Percentiles rank a stretch among this genome's conserved stretches.
Evolutionary conservation across 2,113 vertebrate species (phyloP).

Genomic region (Haemorhous mexicanus): DNA sequence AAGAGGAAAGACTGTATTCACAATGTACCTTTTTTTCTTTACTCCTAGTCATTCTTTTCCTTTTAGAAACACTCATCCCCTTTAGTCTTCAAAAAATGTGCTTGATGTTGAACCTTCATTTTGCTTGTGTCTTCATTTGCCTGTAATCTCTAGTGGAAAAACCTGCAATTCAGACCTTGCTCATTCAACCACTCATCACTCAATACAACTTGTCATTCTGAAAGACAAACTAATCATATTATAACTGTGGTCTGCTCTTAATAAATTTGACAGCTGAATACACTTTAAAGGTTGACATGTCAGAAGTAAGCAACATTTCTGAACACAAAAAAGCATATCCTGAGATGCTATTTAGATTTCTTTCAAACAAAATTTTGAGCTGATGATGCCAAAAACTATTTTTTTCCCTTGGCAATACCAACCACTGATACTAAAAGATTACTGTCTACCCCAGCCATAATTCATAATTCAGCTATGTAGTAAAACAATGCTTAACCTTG

Average conservation of each 20-base stretch:
- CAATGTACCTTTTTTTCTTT: conserved; percentile 44
- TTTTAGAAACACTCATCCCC: conserved; percentile 24
- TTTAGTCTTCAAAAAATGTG: neutral
- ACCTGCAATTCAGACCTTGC: neutral
- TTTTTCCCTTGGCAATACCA: neutral
- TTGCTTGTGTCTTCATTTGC: conserved; percentile 33
- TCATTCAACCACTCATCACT: conserved; percentile 27
- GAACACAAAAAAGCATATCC: neutral
- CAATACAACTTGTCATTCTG: neutral
- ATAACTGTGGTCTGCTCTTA: neutral
- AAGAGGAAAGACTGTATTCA: conserved; percentile 47
- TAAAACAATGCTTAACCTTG: neutral
- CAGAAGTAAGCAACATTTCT: neutral
- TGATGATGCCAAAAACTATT: neutral
- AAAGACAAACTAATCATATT: neutral
- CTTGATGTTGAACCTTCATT: conserved; percentile 53
- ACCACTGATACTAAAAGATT: neutral
- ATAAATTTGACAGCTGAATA: neutral
- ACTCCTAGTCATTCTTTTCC: conserved; percentile 2
- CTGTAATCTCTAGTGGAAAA: neutral
- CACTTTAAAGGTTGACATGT: neutral
- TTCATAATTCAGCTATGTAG: neutral
- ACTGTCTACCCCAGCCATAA: neutral
- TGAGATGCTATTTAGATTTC: neutral
- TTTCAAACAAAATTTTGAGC: neutral